Evolutionary conservation across 2,113 vertebrate species (phyloP).

Genomic region (Trematocara marginatum): DNA sequence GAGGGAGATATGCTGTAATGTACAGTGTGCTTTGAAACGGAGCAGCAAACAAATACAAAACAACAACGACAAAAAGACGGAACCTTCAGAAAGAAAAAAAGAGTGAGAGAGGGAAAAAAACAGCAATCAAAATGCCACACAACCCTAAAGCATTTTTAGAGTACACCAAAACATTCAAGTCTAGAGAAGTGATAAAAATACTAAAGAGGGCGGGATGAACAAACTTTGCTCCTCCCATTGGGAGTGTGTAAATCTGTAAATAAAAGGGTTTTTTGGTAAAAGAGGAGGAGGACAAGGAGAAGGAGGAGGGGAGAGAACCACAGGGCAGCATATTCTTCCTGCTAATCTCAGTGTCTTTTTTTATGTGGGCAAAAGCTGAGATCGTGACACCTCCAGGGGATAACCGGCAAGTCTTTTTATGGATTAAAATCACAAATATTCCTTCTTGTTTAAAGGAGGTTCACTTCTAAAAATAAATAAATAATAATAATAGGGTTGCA

Average conservation of each 20-base stretch:
- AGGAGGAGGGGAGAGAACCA: conserved; percentile 37
- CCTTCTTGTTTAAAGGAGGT: conserved; percentile 8
- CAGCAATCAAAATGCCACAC: conserved; percentile 24
- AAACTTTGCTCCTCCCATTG: conserved; percentile 56
- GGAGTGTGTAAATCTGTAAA: conserved; percentile 61
- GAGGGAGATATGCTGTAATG: conserved; percentile 16
- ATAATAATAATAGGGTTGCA: conserved; percentile 3
- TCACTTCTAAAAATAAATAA: conserved; percentile 9
- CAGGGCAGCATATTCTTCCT: conserved; percentile 40
- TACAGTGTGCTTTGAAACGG: conserved; percentile 12
- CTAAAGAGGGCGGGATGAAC: conserved; percentile 46
- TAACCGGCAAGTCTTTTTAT: conserved; percentile 21
- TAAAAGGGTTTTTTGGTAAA: conserved; percentile 18
- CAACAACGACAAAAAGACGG: neutral
- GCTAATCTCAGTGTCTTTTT: conserved; percentile 58
- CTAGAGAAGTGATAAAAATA: conserved; percentile 33
- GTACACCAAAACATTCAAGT: conserved; percentile 35
- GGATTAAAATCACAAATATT: conserved; percentile 54
- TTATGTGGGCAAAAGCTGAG: conserved; percentile 57
- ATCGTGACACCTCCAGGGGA: conserved; percentile 43
- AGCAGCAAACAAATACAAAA: neutral
- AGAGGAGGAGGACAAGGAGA: conserved; percentile 19
- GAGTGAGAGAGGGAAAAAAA: neutral
- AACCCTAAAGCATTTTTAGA: conserved; percentile 46
- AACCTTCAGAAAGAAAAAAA: neutral